A percentile compares a stretch with the other conserved stretches of the same genome.
Evolutionary conservation across 2,797 vertebrate species (phyloP).

Genomic region (Lagothrix lagotricha): DNA sequence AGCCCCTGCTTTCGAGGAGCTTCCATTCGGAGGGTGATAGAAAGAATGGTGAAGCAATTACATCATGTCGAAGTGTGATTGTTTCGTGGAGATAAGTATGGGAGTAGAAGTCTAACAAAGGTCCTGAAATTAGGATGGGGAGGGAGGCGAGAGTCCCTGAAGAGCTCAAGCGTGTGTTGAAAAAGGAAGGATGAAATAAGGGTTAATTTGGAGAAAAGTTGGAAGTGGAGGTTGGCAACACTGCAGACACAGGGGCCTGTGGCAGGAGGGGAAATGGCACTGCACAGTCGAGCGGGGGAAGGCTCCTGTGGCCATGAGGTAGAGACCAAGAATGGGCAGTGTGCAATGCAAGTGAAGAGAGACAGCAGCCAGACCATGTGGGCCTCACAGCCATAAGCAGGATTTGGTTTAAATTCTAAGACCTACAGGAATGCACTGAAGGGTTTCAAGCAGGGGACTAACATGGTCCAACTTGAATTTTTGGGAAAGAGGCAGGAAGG

Average conservation of each 20-base stretch:
- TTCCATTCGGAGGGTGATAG: not conserved
- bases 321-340: not conserved
- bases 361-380: accelerated
- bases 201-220: not conserved
- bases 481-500: not conserved
- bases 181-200: not conserved
- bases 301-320: not conserved
- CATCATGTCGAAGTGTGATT: too few relatives aligned
- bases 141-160: not conserved
- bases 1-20: accelerated
- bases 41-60: not conserved
- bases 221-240: not conserved
- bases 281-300: accelerated
- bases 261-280: too few relatives aligned
- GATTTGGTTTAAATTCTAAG: not conserved
- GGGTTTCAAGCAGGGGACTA: not conserved
- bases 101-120: not conserved
- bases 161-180: not conserved
- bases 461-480: not conserved
- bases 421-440: not conserved
- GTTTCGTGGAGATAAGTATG: not conserved
- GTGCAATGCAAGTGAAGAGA: accelerated
- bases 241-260: not conserved
- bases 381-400: not conserved
- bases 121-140: not conserved